Percentiles rank a stretch among this genome's conserved stretches.
Evolutionary conservation across 2,113 vertebrate species (phyloP).

Genomic region (Sardina pilchardus): DNA sequence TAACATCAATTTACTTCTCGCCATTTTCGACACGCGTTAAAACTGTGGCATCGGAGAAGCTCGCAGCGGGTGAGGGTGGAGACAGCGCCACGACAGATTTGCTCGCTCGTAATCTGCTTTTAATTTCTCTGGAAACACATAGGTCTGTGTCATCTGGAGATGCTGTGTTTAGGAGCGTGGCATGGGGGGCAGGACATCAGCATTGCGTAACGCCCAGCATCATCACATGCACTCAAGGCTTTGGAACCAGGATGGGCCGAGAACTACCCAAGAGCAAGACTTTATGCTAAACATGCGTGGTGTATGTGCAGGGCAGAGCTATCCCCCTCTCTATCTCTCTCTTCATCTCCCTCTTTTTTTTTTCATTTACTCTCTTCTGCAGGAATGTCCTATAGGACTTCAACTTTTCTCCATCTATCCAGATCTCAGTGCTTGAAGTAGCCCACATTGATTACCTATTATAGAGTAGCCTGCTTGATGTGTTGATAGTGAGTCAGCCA

Average conservation of each 20-base stretch:
- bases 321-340: neutral
- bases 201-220: neutral
- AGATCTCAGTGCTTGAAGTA: neutral
- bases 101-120: neutral
- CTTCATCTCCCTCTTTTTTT: neutral
- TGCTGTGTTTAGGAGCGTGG: neutral
- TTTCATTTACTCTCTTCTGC: no score
- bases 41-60: neutral
- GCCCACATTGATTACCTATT: neutral
- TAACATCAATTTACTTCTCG: neutral
- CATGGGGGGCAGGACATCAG: neutral
- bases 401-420: neutral
- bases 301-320: neutral
- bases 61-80: neutral
- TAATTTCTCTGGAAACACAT: neutral
- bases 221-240: neutral
- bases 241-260: neutral
- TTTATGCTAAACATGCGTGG: neutral
- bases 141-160: neutral
- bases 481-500: neutral
- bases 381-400: neutral
- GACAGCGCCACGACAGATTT: neutral
- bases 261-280: neutral
- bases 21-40: neutral
- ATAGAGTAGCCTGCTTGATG: neutral